phyloP scores from a whole-genome alignment of 2,797 vertebrate genomes.

The Myotis pilosus region DNA sequence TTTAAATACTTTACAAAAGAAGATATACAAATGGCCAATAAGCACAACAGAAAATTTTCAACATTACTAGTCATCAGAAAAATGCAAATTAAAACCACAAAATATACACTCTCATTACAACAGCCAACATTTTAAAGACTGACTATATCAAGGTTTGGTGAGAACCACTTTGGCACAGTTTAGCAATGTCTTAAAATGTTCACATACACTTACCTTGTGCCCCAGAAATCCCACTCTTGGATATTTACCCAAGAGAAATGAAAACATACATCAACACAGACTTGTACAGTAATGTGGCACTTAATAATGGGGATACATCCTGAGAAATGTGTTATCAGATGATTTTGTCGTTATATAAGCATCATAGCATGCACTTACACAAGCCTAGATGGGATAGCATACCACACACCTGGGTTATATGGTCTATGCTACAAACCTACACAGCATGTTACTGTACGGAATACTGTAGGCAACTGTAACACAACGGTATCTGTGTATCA shows the following conservation, averaged over 20 bases:
- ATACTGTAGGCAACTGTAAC: neutral
- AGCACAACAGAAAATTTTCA: neutral
- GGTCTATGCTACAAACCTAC: neutral
- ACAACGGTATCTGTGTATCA: neutral
- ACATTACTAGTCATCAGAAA: neutral
- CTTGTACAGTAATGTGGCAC: neutral
- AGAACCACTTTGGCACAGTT: neutral
- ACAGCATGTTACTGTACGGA: neutral
- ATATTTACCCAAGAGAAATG: constrained; percentile 28
- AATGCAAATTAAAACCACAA: constrained; percentile 3
- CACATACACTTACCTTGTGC: neutral
- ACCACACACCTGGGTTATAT: neutral
- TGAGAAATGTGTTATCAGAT: neutral
- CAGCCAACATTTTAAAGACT: neutral
- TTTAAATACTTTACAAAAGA: neutral
- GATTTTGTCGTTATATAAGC: neutral
- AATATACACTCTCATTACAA: neutral
- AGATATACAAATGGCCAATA: neutral
- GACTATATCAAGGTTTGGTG: neutral
- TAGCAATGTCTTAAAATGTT: constrained; percentile 18
- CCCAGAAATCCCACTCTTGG: neutral
- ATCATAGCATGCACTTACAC: neutral
- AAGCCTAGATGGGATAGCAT: neutral
- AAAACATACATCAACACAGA: neutral
- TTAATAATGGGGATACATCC: neutral